Evolutionary conservation across 2,113 vertebrate genomes (phyloP).

Genomic region (Coreoperca whiteheadi): DNA sequence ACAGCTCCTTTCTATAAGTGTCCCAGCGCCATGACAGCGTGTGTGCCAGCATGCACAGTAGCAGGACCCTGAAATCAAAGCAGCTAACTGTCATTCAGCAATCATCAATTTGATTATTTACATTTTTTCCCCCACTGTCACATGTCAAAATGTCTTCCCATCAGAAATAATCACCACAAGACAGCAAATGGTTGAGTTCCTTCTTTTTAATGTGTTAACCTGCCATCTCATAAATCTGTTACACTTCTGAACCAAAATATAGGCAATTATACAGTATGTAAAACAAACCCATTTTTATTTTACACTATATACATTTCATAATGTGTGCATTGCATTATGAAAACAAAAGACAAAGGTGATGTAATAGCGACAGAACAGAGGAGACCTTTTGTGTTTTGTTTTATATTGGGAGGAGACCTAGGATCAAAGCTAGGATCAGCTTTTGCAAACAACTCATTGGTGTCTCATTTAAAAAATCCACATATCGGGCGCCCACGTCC

Average conservation of each 20-base stretch:
- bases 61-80: too few species aligned
- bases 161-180: constrained; percentile 42
- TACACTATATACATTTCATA: constrained; percentile 88
- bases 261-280: constrained; percentile 88
- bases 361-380: constrained; percentile 60
- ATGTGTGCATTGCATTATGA: constrained; percentile 79
- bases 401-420: constrained; percentile 6
- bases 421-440: constrained; percentile 36
- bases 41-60: too few species aligned
- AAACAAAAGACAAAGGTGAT: constrained; percentile 70
- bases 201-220: constrained; percentile 86
- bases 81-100: too few species aligned
- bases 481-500: background rate
- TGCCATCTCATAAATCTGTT: constrained; percentile 86
- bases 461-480: background rate
- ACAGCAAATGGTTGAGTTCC: constrained; percentile 51
- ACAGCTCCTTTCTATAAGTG: too few species aligned
- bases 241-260: constrained; percentile 87
- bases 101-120: background rate
- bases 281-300: constrained; percentile 88
- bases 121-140: background rate
- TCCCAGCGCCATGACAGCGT: too few species aligned
- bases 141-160: background rate
- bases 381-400: constrained; percentile 36
- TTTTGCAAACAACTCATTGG: background rate